phyloP scores from a whole-genome alignment of 92 coral and sea anemone species.

The Anthopleura xanthogrammica region DNA sequence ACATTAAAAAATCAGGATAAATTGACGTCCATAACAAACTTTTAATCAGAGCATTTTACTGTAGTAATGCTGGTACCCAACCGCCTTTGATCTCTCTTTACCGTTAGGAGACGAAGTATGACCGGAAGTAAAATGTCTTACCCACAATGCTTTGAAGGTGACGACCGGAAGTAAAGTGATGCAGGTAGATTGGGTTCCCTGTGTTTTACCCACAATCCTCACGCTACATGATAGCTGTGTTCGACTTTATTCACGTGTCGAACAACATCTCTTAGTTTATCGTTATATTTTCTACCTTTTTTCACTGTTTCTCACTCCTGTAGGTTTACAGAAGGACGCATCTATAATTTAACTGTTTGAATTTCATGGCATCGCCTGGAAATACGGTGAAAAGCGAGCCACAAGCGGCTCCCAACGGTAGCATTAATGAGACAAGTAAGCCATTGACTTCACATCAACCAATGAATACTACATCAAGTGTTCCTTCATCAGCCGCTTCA shows the following conservation, averaged over 20 bases:
- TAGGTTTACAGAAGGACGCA: not conserved
- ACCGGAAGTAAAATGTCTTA: too few relatives aligned
- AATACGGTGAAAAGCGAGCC: slow-evolving; percentile 33
- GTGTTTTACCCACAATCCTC: too few relatives aligned
- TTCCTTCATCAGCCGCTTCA: slow-evolving; percentile 22
- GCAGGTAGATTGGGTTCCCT: too few relatives aligned
- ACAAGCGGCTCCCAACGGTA: slow-evolving; percentile 16
- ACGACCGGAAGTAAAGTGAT: too few relatives aligned
- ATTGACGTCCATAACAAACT: too few relatives aligned
- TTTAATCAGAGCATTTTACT: too few relatives aligned
- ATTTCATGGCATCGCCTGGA: slow-evolving; percentile 36
- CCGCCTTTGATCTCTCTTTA: too few relatives aligned
- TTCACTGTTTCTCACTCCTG: not conserved
- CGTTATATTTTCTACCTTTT: not conserved
- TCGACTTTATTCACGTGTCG: slow-evolving; percentile 24
- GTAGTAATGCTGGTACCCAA: too few relatives aligned
- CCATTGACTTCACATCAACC: slow-evolving; percentile 3
- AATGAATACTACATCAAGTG: slow-evolving; percentile 1
- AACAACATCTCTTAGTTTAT: not conserved
- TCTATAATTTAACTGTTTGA: not conserved
- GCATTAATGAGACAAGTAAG: slow-evolving; percentile 13
- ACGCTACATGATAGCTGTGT: not conserved
- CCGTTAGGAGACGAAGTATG: too few relatives aligned
- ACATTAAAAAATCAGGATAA: not conserved
- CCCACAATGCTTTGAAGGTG: too few relatives aligned